A percentile compares a stretch with the other conserved stretches of the same genome.
These are phyloP conservation scores for Ptychobarbus kaznakovi DNA, from an alignment of 2,797 vertebrate species.

Conservation along the genomic window DNA sequence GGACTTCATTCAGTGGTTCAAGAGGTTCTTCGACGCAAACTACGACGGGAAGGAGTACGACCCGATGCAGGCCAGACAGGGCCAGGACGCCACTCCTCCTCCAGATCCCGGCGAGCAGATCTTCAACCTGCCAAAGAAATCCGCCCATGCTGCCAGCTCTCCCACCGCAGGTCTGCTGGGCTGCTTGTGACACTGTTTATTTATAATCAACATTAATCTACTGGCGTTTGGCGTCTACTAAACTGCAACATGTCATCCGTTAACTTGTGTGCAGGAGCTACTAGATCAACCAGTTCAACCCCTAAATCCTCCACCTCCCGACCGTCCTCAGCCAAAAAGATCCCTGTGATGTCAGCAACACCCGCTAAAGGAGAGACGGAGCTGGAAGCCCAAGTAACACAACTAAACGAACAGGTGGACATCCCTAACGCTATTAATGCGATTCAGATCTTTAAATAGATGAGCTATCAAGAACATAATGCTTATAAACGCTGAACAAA, in stretches of 20 bases:
- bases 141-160: slow-evolving; percentile 93
- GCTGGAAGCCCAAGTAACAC: slow-evolving; percentile 96
- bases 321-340: slow-evolving; percentile 97
- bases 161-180: slow-evolving; percentile 91
- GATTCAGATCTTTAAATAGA: not conserved
- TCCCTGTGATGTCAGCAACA: slow-evolving; percentile 80
- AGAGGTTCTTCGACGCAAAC: slow-evolving; percentile 99
- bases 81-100: slow-evolving; percentile 96
- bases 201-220: slow-evolving; percentile 24
- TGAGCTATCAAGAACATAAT: not conserved
- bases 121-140: slow-evolving; percentile 99
- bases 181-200: too few species aligned
- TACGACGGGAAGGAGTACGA: slow-evolving; percentile 99
- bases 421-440: slow-evolving; percentile 20
- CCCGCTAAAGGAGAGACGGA: slow-evolving; percentile 96
- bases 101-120: slow-evolving; percentile 99
- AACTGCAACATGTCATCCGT: slow-evolving; percentile 39
- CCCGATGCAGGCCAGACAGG: slow-evolving; percentile 94
- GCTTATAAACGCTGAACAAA: not conserved
- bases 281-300: slow-evolving; percentile 85
- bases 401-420: slow-evolving; percentile 94
- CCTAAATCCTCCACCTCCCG: slow-evolving; percentile 95
- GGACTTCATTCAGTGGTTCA: slow-evolving; percentile 99
- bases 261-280: slow-evolving; percentile 82
- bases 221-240: slow-evolving; percentile 13